Percentiles rank a stretch among this genome's conserved stretches.
Evolutionary conservation across 2,888 invertebrate species (phyloP).

Genomic region (Acanthosepion pharaonis): DNA sequence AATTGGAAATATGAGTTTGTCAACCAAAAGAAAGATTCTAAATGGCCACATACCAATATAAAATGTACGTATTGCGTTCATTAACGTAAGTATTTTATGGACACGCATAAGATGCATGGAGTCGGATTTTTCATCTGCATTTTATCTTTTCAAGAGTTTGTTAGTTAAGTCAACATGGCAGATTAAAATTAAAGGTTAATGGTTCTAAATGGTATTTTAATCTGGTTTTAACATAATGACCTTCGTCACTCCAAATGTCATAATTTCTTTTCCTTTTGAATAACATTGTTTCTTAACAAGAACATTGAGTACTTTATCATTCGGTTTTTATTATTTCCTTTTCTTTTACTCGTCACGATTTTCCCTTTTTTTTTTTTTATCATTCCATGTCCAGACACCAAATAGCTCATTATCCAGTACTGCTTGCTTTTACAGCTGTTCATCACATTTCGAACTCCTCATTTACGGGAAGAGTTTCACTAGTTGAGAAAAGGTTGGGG

Average conservation of each 20-base stretch:
- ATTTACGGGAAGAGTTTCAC: background rate
- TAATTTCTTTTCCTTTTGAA: background rate
- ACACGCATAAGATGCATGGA: too few species aligned
- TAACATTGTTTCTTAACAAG: background rate
- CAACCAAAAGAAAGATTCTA: too few species aligned
- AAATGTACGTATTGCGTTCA: too few species aligned
- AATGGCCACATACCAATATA: too few species aligned
- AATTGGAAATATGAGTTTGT: too few species aligned
- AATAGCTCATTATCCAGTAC: background rate
- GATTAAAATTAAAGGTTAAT: background rate
- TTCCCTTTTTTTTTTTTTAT: background rate
- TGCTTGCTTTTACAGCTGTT: slow-evolving; percentile 1
- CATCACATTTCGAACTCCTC: background rate
- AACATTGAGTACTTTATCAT: background rate
- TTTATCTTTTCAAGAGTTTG: too few species aligned
- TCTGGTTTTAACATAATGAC: background rate
- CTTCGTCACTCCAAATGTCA: background rate
- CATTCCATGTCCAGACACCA: background rate
- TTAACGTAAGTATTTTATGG: too few species aligned
- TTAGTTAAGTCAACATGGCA: background rate
- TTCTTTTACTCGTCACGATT: too few species aligned
- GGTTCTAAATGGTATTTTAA: background rate
- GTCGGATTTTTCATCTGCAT: too few species aligned
- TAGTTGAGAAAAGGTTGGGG: background rate
- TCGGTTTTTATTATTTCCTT: background rate